Percentiles rank a stretch among this genome's conserved stretches.
These are phyloP conservation scores for Caenorhabditis brenneri DNA, from an alignment of 1,140 invertebrate genomes.

Conservation along the genomic window DNA sequence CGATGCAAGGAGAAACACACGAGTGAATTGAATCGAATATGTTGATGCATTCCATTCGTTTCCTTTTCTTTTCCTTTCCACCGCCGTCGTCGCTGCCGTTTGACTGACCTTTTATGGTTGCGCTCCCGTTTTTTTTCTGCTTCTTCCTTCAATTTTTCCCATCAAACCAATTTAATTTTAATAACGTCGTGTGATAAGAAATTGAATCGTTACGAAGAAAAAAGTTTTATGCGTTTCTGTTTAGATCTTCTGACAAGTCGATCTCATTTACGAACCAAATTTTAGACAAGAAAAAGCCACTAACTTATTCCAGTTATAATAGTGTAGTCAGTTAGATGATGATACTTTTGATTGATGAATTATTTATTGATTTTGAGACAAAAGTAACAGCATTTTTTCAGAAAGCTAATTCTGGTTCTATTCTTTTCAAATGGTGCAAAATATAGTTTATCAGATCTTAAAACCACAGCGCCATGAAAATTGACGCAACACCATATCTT, in stretches of 20 bases:
- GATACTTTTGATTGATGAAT: no score
- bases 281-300: no score
- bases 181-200: slow-evolving; percentile 20
- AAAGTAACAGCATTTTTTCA: no score
- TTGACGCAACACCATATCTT: background rate
- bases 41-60: slow-evolving; percentile 37
- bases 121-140: slow-evolving; percentile 36
- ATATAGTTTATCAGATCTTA: background rate
- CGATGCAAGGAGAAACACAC: slow-evolving; percentile 25
- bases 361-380: no score
- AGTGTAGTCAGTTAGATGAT: no score
- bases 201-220: background rate
- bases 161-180: slow-evolving; percentile 19
- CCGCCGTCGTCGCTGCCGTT: no score
- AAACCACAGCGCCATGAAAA: background rate
- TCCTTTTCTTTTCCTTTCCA: background rate
- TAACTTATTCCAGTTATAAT: no score
- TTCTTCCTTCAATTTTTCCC: background rate
- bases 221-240: slow-evolving; percentile 24
- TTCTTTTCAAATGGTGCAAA: background rate
- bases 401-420: no score
- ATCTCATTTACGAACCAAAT: no score
- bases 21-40: slow-evolving; percentile 29
- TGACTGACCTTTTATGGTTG: slow-evolving; percentile 35
- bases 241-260: background rate